phyloP scores from a whole-genome alignment of 2,888 invertebrate genomes.

The Eupithecia dodoneata region DNA sequence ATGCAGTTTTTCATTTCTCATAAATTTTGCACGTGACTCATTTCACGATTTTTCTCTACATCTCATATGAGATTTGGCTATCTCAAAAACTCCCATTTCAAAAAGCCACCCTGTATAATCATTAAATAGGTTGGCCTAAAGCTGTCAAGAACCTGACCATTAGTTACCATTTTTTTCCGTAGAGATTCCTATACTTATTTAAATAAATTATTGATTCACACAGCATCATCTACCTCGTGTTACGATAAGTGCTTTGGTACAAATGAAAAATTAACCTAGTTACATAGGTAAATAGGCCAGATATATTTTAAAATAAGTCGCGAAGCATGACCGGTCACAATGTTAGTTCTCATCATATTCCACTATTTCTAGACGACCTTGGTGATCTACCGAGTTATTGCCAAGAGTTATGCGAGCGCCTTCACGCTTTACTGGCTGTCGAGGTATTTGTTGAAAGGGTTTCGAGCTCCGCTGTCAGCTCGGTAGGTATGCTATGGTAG shows the following conservation, averaged over 20 bases:
- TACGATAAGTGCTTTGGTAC: not conserved
- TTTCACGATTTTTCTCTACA: no score
- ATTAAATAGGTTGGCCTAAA: not conserved
- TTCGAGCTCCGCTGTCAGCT: not conserved
- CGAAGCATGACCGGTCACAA: conserved; percentile 66
- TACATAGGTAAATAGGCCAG: not conserved
- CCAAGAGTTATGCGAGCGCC: conserved; percentile 44
- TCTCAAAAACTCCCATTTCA: no score
- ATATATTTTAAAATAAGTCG: conserved; percentile 46
- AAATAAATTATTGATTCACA: no score
- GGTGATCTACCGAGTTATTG: conserved; percentile 62
- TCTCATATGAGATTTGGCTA: no score
- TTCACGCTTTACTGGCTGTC: conserved; percentile 36
- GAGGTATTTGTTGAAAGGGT: conserved; percentile 29
- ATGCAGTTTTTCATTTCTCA: no score
- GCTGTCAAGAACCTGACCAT: not conserved
- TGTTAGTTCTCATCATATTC: conserved; percentile 62
- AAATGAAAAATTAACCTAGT: not conserved
- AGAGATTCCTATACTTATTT: not conserved
- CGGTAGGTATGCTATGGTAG: not conserved
- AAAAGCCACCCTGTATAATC: no score
- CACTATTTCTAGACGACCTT: conserved; percentile 73
- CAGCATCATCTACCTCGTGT: no score
- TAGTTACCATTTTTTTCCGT: not conserved
- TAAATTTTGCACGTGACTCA: no score